phyloP scores from a whole-genome alignment of 2,113 vertebrate species.

The Pseudois nayaur region DNA sequence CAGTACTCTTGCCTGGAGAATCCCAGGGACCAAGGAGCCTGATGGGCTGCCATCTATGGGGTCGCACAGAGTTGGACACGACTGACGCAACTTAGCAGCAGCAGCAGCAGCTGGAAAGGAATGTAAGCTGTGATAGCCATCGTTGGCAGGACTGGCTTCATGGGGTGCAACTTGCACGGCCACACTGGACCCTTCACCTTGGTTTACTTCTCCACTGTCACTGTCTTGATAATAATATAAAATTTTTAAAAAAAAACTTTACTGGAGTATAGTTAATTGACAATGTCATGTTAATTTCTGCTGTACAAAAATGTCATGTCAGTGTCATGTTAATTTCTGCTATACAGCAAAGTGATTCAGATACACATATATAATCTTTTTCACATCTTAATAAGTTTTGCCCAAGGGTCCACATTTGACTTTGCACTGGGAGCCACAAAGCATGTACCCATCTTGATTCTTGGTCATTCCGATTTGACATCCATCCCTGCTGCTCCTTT shows the following conservation, averaged over 20 bases:
- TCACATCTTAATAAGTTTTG: neutral
- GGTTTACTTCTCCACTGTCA: neutral
- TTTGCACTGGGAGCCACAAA: neutral
- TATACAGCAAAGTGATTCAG: neutral
- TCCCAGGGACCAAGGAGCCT: no score
- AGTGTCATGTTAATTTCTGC: neutral
- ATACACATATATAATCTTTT: neutral
- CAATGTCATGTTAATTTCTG: neutral
- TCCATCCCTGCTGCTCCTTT: fast-evolving
- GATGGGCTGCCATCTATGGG: no score
- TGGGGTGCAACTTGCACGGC: fast-evolving
- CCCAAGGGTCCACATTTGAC: no score
- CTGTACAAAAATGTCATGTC: neutral
- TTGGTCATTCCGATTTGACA: neutral
- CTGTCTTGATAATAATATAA: neutral
- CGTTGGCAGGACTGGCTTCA: neutral
- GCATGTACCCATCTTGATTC: neutral
- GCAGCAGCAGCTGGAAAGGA: no score
- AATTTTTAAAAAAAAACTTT: neutral
- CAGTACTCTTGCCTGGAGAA: no score
- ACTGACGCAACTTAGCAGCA: no score
- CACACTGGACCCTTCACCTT: no score
- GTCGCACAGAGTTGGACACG: no score
- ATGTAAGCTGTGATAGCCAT: neutral
- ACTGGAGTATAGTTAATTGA: neutral